Evolutionary conservation across 2,113 vertebrate genomes (phyloP).

Genomic region (Epinephelus moara): DNA sequence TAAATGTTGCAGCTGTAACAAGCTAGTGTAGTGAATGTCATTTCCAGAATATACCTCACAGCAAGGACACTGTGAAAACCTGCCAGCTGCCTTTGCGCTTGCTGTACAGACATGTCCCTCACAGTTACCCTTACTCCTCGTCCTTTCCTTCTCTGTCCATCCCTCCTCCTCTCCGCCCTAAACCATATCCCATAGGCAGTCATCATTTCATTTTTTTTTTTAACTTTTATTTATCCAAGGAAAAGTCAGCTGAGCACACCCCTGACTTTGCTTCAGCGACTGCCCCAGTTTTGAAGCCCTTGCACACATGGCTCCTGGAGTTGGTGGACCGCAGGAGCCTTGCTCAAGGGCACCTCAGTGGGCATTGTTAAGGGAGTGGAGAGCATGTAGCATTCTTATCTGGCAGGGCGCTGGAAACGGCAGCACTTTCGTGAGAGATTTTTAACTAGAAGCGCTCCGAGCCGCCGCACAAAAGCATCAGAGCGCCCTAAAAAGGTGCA

Average conservation of each 20-base stretch:
- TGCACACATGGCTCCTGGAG: not conserved
- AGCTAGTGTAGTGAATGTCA: not conserved
- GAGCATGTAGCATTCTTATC: not conserved
- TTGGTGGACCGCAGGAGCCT: not conserved
- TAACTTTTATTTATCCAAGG: slow-evolving; percentile 3
- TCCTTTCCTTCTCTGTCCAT: not conserved
- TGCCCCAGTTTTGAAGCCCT: not conserved
- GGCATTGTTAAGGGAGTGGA: slow-evolving; percentile 4
- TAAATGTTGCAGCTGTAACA: too few species aligned
- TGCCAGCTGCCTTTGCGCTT: slow-evolving; percentile 8
- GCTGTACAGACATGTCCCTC: not conserved
- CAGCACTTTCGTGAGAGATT: too few species aligned
- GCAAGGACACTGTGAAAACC: not conserved
- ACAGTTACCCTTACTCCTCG: not conserved
- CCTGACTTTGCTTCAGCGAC: not conserved
- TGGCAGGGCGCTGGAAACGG: too few species aligned
- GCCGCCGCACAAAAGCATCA: too few species aligned
- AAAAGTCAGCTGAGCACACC: slow-evolving; percentile 5
- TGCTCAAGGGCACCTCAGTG: slow-evolving; percentile 1
- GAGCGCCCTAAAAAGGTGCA: too few species aligned
- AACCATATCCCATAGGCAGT: not conserved
- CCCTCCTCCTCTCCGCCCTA: not conserved
- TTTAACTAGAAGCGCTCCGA: too few species aligned
- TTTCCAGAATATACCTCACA: not conserved
- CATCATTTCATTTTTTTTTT: not conserved